Conservation (phyloP, 2,113 vertebrate species). For the Tinamus guttatus region DNA sequence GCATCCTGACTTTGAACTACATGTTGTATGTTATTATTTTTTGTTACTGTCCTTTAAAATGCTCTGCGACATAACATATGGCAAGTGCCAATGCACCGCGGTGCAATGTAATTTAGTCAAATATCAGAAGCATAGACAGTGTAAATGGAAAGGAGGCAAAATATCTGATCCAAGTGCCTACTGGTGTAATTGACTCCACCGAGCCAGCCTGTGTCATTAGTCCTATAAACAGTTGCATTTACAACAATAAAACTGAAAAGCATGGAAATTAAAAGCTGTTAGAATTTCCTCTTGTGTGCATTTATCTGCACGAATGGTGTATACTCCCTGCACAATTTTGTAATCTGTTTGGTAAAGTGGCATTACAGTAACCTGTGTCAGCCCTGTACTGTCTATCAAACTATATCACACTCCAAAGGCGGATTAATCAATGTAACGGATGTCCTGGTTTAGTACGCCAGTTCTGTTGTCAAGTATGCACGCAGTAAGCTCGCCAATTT, state of each 20-base stretch:
- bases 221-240: slow-evolving; percentile 83
- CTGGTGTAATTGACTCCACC: slow-evolving; percentile 78
- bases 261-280: slow-evolving; percentile 87
- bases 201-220: slow-evolving; percentile 81
- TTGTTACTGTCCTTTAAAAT: slow-evolving; percentile 77
- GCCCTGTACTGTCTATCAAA: slow-evolving; percentile 67
- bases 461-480: slow-evolving; percentile 39
- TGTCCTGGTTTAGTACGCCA: background rate
- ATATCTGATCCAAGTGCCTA: slow-evolving; percentile 81
- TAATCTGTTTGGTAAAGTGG: slow-evolving; percentile 77
- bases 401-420: slow-evolving; percentile 67
- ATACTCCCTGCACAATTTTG: slow-evolving; percentile 69
- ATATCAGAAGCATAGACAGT: slow-evolving; percentile 74
- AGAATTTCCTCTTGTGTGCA: slow-evolving; percentile 81
- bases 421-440: slow-evolving; percentile 61
- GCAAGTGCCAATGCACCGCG: slow-evolving; percentile 66
- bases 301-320: slow-evolving; percentile 76
- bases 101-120: slow-evolving; percentile 81
- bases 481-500: background rate
- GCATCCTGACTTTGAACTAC: slow-evolving; percentile 47
- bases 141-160: slow-evolving; percentile 72
- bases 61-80: slow-evolving; percentile 72
- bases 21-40: slow-evolving; percentile 62
- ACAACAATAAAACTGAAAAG: slow-evolving; percentile 85
- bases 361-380: slow-evolving; percentile 72